Conservation (phyloP, 1,140 invertebrate genomes). For the Medauroidea extradentata region DNA sequence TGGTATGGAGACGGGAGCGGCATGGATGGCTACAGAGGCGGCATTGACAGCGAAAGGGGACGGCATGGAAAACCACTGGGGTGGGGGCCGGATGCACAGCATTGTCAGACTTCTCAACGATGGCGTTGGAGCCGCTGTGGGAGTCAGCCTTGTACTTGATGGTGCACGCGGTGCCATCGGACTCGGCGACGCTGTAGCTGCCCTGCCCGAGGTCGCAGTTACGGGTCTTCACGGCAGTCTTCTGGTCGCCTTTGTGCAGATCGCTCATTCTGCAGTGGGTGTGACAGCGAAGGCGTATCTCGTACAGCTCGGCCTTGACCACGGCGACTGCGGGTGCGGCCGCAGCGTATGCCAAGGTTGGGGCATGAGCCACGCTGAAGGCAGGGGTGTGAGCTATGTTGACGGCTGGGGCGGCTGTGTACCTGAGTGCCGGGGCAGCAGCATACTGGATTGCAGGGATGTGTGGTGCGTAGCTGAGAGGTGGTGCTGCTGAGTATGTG, state of each 20-base stretch:
- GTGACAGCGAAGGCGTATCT: slow-evolving; percentile 13
- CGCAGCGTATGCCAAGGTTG: neutral
- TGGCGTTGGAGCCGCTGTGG: slow-evolving; percentile 49
- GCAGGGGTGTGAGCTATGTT: too few relatives aligned
- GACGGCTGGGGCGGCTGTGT: too few relatives aligned
- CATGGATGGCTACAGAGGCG: too few relatives aligned
- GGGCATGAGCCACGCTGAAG: neutral
- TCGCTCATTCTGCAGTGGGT: slow-evolving; percentile 15
- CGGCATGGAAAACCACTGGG: too few relatives aligned
- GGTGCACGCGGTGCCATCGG: slow-evolving; percentile 51
- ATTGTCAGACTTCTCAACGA: slow-evolving; percentile 34
- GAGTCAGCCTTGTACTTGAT: slow-evolving; percentile 52
- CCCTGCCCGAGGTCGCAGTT: slow-evolving; percentile 64
- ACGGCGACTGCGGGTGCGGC: slow-evolving; percentile 20
- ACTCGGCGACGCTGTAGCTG: slow-evolving; percentile 57
- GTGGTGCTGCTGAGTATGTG: too few relatives aligned
- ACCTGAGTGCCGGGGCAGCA: too few relatives aligned
- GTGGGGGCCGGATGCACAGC: too few relatives aligned
- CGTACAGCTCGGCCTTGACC: neutral
- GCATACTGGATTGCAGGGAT: too few relatives aligned
- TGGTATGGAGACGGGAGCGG: too few relatives aligned
- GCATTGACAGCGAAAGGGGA: too few relatives aligned
- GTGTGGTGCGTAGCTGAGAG: too few relatives aligned
- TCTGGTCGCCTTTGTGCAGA: slow-evolving; percentile 55
- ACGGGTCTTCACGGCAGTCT: slow-evolving; percentile 61